Base-by-base conservation (phyloP, 2,797 vertebrate genomes). In the Erethizon dorsatum region DNA sequence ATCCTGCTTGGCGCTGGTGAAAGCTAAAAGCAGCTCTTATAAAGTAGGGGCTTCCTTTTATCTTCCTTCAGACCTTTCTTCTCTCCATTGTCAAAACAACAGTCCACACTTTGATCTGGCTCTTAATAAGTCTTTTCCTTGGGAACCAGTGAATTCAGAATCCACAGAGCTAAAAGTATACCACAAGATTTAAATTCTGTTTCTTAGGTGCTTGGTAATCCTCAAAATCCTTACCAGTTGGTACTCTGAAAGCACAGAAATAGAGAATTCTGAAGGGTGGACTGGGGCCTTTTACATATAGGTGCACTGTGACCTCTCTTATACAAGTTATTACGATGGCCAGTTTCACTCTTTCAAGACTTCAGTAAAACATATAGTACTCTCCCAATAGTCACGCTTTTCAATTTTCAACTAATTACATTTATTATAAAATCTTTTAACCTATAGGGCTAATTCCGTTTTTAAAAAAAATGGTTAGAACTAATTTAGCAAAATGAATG, bases 121-220 rank as follows among this genome's bases (percentile, higher is more conserved):
- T 96, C 67, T 93, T 98, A 96, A 0, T 33, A 33, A 24, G 98
- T 77, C 57, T 95, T 97, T 94, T 65, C 92, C 98, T 2, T 98
- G 98, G 82, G 98, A 98, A 97, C 96, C 98, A 69, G 98, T 96
- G 11, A 98, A 98, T 98, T 99, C 98, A 0, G 98, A 98, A 96
- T 98, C 98, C 0, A 97, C 97, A 97, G 98, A 95, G 71, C 96
- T 89, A n/a, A 78, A 65, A 83, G 26, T 45, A 61, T 52, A 85
- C 5, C n/a, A 9, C 20, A 31, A 77, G 59, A 33, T 75, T 90
- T 83, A 31, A 41, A 79, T 77, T 90, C 50, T 56, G 50, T 83
- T 90, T 96, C 69, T 82, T 59, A 50, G 59, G 57, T 63, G 83
- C 63, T 88, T 54, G 47, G 31, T 50, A 37, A n/a, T 52, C 98